Conservation (phyloP, 2,113 vertebrate species). For the Melanostigma gelatinosum region DNA sequence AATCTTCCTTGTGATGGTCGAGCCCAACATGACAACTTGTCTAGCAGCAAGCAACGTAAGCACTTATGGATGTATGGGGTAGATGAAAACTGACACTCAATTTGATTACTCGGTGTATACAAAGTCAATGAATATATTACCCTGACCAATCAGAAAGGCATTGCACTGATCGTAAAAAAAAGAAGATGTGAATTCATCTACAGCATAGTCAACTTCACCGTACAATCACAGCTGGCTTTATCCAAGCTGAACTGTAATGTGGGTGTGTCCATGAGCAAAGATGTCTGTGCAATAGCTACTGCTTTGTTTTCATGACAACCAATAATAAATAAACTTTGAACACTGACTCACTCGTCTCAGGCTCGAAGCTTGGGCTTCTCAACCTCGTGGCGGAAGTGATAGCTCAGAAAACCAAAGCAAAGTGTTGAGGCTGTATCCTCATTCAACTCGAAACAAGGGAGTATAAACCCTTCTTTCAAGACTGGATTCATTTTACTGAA, state of each 20-base stretch:
- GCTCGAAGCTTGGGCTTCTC: conserved; percentile 39
- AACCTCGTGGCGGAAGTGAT: conserved; percentile 24
- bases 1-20: conserved; percentile 40
- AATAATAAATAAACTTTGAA: conserved; percentile 75
- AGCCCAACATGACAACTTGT: conserved; percentile 48
- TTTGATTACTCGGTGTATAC: conserved; percentile 32
- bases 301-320: conserved; percentile 82
- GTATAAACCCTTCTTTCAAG: conserved; percentile 31
- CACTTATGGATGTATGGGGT: conserved; percentile 17
- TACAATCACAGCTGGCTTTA: conserved; percentile 47
- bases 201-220: conserved; percentile 31
- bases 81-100: conserved; percentile 39
- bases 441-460: conserved; percentile 49
- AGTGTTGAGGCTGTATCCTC: conserved; percentile 51
- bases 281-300: conserved; percentile 57
- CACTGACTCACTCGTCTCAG: conserved; percentile 62
- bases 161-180: conserved; percentile 17
- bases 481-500: conserved; percentile 33
- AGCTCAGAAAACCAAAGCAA: conserved; percentile 36
- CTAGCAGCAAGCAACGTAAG: conserved; percentile 44
- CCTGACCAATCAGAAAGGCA: conserved; percentile 13
- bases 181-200: conserved; percentile 26
- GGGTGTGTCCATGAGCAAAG: conserved; percentile 63
- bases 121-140: conserved; percentile 21
- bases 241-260: conserved; percentile 36